These are phyloP conservation scores for Coryphaenoides rupestris DNA, from an alignment of 2,113 vertebrate species.

Conservation along the genomic window DNA sequence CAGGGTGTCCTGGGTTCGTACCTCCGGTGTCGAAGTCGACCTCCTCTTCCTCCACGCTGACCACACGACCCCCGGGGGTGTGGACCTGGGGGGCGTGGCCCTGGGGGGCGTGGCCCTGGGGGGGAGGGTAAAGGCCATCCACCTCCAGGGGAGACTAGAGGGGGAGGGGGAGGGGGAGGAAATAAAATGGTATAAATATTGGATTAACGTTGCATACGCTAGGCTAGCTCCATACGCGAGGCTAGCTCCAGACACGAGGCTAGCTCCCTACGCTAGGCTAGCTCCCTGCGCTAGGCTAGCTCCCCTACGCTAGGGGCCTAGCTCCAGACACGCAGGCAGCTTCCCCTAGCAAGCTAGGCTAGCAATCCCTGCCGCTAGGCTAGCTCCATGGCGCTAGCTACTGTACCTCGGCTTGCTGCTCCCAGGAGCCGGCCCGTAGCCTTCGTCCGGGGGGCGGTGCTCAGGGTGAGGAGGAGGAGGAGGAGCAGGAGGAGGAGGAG, in stretches of 20 bases:
- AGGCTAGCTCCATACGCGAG: no score
- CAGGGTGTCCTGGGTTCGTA: conserved; percentile 57
- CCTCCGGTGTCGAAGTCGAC: conserved; percentile 77
- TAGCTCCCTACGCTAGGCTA: no score
- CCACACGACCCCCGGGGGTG: conserved; percentile 63
- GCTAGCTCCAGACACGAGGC: no score
- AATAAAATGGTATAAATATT: not conserved
- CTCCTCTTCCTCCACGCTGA: conserved; percentile 79
- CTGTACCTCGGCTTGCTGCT: conserved; percentile 45
- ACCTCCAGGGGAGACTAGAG: conserved; percentile 52
- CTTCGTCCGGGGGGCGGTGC: conserved; percentile 9
- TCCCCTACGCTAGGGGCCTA: no score
- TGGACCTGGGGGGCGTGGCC: conserved; percentile 24
- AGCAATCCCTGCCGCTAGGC: no score
- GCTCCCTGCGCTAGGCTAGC: no score
- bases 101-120: conserved; percentile 27
- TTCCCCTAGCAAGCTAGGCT: no score
- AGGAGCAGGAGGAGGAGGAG: not conserved
- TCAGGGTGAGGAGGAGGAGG: not conserved
- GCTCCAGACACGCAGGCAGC: no score
- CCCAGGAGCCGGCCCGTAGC: not conserved
- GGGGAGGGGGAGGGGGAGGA: not conserved
- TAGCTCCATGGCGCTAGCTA: no score
- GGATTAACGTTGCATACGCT: no score
- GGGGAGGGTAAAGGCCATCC: conserved; percentile 43